Evolutionary conservation across 2,888 invertebrate genomes (phyloP).

Genomic region (Apomyelois bistriatella): DNA sequence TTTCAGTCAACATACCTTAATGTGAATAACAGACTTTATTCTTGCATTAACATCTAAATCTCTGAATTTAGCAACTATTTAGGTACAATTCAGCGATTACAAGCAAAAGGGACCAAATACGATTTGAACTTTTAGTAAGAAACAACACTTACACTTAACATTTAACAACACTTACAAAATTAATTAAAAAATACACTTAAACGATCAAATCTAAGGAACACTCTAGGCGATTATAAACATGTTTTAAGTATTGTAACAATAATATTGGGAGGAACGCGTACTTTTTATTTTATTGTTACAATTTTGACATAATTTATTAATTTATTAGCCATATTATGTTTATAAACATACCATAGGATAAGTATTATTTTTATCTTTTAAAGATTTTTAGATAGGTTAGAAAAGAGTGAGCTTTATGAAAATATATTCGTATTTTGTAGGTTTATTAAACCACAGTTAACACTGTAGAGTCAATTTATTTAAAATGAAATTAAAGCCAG

Average conservation of each 20-base stretch:
- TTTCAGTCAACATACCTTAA: constrained; percentile 36
- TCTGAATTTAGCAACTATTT: constrained; percentile 49
- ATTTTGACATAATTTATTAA: constrained; percentile 63
- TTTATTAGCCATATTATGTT: constrained; percentile 77
- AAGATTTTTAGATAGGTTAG: constrained; percentile 74
- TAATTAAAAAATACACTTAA: constrained; percentile 45
- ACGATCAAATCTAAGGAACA: constrained; percentile 55
- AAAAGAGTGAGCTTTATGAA: constrained; percentile 76
- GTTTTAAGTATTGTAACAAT: constrained; percentile 47
- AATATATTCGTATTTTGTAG: constrained; percentile 59
- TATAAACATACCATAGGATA: constrained; percentile 79
- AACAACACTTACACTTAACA: constrained; percentile 44
- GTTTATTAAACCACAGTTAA: constrained; percentile 49
- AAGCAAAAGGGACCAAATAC: constrained; percentile 79
- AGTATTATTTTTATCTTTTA: constrained; percentile 74
- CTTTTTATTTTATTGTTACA: constrained; percentile 51
- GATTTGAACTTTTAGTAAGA: constrained; percentile 52
- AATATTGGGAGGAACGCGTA: constrained; percentile 37
- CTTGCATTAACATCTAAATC: constrained; percentile 55
- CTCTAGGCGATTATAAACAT: constrained; percentile 58
- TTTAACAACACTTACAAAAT: constrained; percentile 68
- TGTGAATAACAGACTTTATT: constrained; percentile 58
- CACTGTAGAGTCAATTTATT: constrained; percentile 57
- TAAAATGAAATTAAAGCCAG: constrained; percentile 60
- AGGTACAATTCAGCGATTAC: constrained; percentile 64